A percentile compares a stretch with the other conserved stretches of the same genome.
Evolutionary conservation across 2,797 vertebrate species (phyloP).

Genomic region (Aselliscus stoliczkanus): DNA sequence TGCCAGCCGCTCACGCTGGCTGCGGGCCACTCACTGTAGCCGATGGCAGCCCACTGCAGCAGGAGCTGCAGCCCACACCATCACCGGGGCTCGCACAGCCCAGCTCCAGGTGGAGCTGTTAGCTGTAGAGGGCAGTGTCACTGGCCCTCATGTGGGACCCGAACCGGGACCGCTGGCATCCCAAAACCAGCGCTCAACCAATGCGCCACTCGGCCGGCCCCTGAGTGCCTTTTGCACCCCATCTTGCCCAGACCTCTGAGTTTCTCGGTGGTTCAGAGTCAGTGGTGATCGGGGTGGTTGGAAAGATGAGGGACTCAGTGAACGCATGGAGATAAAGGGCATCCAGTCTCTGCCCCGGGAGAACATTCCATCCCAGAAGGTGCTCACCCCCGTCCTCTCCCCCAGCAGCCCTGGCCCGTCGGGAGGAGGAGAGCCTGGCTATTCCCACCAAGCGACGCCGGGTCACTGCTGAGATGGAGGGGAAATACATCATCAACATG

Average conservation of each 20-base stretch:
- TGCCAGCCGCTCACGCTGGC: too few species aligned
- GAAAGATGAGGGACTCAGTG: not conserved
- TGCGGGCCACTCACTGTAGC: too few species aligned
- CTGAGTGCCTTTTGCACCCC: not conserved
- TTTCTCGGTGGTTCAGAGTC: not conserved
- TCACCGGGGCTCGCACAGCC: too few species aligned
- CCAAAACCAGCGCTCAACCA: too few species aligned
- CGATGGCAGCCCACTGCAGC: too few species aligned
- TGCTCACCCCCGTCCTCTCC: not conserved
- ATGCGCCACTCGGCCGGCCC: too few species aligned
- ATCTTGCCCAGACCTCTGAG: not conserved
- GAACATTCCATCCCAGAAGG: not conserved
- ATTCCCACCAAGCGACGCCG: constrained; percentile 87
- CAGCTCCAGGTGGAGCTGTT: too few species aligned
- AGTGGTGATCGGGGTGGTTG: not conserved
- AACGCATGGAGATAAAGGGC: not conserved
- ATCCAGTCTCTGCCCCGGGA: not conserved
- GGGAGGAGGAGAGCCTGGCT: constrained; percentile 81
- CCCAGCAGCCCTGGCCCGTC: constrained; percentile 78
- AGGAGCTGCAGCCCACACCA: too few species aligned
- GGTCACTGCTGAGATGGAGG: constrained; percentile 96
- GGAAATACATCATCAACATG: constrained; percentile 97
- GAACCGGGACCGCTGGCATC: too few species aligned
- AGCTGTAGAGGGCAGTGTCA: too few species aligned
- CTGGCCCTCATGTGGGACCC: too few species aligned